Base-by-base conservation (phyloP, 2,888 invertebrate genomes). In the Minunthozetes semirufus region DNA sequence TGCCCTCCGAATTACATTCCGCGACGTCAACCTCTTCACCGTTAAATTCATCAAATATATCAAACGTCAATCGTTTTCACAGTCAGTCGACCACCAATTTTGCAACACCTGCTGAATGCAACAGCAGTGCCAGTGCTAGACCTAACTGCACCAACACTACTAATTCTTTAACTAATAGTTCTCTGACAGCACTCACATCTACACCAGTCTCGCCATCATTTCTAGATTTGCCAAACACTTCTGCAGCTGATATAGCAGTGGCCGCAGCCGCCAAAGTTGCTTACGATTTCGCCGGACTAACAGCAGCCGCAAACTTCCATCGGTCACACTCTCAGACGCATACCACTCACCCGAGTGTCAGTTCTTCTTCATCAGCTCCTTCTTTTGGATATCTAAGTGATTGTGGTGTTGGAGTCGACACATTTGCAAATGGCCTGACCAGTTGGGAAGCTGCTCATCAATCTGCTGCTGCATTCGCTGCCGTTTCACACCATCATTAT, bases 11-110 rank as follows among this genome's bases (percentile, higher is more conserved):
- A 61, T 56, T 56, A 56, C 56, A 56, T 56, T 56, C 56, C 56
- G 61, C 61, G 17, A 29, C 29, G 61, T 61, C 61, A 29, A 61
- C 61, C 33, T 29, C 61, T 61, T 61, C 61, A 61, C 11, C 78
- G 76, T 75, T 78, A 76, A 78, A 77, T 76, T 77, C 78, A 74
- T 78, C 78, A 76, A 78, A 77, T 76, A 76, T 77, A 74, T 78
- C 78, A 77, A 77, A 72, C 77, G 78, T 78, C 78, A 78, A 77
- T 78, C 78, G 78, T 75, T 78, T 78, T 76, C 77, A 77, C 77
- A 76, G 76, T 71, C 66, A 63, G 76, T 46, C 77, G 68, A 76
- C 73, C 68, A 53, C 76, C 68, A 76, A 76, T 56, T 77, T 77
- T 74, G 76, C 72, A 75, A 75, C 77, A 77, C 77, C 77, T 77